Evolutionary conservation across 2,797 vertebrate genomes (phyloP), one percentile per base, ranked within the genome.

Genomic region (Sarcophilus harrisii): DNA sequence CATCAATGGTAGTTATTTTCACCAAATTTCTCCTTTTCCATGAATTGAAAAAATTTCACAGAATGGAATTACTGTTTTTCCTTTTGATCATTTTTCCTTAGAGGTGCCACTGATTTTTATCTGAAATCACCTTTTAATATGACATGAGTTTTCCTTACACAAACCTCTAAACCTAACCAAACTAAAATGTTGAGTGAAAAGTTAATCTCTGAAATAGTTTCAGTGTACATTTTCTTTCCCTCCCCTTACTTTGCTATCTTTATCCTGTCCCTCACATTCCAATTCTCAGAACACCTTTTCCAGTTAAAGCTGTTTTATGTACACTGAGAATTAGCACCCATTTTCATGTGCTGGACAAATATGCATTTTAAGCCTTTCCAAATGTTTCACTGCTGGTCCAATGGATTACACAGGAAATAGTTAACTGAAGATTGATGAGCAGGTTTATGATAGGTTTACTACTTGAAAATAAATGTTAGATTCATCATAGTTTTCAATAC

Each of bases 381-480:
- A 97, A 92, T 1, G 0, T 28, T 96, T 90, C 93, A 24, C 96
- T 94, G 0, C 9, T 93, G 54, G 92, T 73, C 97, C 98, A 95
- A 97, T 93, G 97, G 97, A 98, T 98, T 98, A 98, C 92, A 97
- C 95, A 96, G 97, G 98, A 99, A 99, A 98, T 98, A 97, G 96
- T 98, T 98, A 98, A 98, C 98, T 97, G 98, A 97, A 98, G 98
- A 98, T 92, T 98, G 98, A 98, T 98, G 98, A 98, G 98, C 97
- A 95, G 98, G 97, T 98, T 98, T 98, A 95, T 97, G 98, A 98
- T 97, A 98, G 98, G 98, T 98, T 98, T 98, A 97, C 93, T 45
- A 97, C 98, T 99, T 98, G 98, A 98, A 98, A 99, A 99, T 98
- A 98, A 99, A 98, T 98, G 98, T 98, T 98, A 98, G 98, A 98